phyloP scores from a whole-genome alignment of 2,797 vertebrate species.

The Onychomys arenicola region DNA sequence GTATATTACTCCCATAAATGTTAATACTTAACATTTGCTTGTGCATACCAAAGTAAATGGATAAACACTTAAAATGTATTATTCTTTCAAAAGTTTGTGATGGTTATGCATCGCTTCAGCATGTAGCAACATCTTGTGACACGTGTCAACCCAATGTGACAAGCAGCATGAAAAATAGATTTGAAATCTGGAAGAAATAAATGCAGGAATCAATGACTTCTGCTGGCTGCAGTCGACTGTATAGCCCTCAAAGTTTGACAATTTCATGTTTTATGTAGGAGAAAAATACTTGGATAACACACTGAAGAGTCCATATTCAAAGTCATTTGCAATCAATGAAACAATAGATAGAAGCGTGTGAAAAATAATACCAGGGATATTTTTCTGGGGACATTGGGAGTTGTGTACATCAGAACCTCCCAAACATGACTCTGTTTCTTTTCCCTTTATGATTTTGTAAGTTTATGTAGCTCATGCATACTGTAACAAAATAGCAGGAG shows the following conservation, averaged over 20 bases:
- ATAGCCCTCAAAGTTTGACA: slow-evolving; percentile 54
- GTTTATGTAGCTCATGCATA: not conserved
- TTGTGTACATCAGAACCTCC: not conserved
- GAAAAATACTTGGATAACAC: slow-evolving; percentile 70
- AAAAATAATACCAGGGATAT: not conserved
- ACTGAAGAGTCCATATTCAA: slow-evolving; percentile 54
- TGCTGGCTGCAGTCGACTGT: slow-evolving; percentile 82
- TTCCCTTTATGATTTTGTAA: not conserved
- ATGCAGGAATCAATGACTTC: slow-evolving; percentile 82
- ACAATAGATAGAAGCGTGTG: not conserved
- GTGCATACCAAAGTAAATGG: slow-evolving; percentile 57
- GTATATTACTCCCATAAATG: not conserved
- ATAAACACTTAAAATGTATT: slow-evolving; percentile 67
- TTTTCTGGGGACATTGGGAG: not conserved
- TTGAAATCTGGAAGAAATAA: slow-evolving; percentile 83
- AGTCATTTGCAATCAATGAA: slow-evolving; percentile 62
- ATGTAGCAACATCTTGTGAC: slow-evolving; percentile 80
- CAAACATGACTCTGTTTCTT: not conserved
- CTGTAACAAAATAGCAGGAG: not conserved
- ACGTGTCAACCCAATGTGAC: slow-evolving; percentile 84
- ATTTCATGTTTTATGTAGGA: slow-evolving; percentile 86
- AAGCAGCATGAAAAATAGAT: slow-evolving; percentile 73
- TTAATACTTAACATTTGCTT: slow-evolving; percentile 62
- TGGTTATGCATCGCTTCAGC: slow-evolving; percentile 47
- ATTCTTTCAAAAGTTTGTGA: slow-evolving; percentile 73